Percentiles rank a stretch among this genome's conserved stretches.
Conservation (phyloP, 1,140 invertebrate species). For the Drosophila nasuta region DNA sequence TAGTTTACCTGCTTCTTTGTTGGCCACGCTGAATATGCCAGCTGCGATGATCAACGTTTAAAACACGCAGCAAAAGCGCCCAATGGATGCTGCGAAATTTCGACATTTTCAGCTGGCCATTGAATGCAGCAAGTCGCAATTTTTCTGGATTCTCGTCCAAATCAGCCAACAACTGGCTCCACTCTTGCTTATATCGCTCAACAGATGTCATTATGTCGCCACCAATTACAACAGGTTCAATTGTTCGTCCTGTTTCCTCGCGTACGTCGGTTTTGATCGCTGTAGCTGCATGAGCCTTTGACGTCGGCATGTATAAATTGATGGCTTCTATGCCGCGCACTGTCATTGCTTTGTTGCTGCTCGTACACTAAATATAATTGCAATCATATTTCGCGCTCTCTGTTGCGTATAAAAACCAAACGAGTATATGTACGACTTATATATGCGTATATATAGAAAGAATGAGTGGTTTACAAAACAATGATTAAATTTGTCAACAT, state of each 20-base stretch:
- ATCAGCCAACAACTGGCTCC: conserved; percentile 69
- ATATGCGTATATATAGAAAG: neutral
- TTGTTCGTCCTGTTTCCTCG: conserved; percentile 51
- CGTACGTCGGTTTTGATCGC: conserved; percentile 59
- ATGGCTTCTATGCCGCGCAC: conserved; percentile 80
- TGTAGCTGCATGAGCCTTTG: conserved; percentile 52
- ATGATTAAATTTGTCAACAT: conserved; percentile 46
- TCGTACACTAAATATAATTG: conserved; percentile 33
- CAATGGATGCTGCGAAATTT: conserved; percentile 85
- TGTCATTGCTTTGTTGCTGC: conserved; percentile 66
- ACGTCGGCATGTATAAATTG: conserved; percentile 66
- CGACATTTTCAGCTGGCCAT: conserved; percentile 84
- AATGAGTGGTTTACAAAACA: conserved; percentile 43
- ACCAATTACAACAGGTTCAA: conserved; percentile 47
- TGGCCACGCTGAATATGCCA: conserved; percentile 76
- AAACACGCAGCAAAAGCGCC: conserved; percentile 83
- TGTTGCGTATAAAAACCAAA: conserved; percentile 10
- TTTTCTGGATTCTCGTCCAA: conserved; percentile 71
- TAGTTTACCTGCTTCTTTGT: conserved; percentile 63
- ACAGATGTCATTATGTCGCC: conserved; percentile 72
- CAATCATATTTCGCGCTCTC: conserved; percentile 37
- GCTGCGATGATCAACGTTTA: conserved; percentile 74
- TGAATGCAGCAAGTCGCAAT: conserved; percentile 78
- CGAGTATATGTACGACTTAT: conserved; percentile 10
- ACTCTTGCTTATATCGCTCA: conserved; percentile 83